A percentile compares a stretch with the other conserved stretches of the same genome.
These are phyloP conservation scores for Pseudomyrmex concolor DNA, from an alignment of 1,140 invertebrate species.

Conservation along the genomic window DNA sequence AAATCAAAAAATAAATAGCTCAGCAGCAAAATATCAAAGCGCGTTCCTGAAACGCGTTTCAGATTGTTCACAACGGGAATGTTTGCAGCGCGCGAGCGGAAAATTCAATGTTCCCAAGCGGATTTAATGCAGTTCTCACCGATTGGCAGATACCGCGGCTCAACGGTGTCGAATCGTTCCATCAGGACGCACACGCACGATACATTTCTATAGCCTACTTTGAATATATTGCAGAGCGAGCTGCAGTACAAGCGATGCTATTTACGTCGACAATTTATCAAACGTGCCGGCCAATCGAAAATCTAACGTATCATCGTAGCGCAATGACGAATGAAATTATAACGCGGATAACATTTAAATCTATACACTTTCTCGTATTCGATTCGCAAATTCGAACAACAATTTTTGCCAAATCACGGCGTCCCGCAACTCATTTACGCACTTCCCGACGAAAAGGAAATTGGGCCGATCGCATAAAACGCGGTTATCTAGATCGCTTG, in stretches of 20 bases:
- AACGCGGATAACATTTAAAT: slow-evolving; percentile 25
- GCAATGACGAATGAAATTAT: slow-evolving; percentile 56
- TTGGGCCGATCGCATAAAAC: slow-evolving; percentile 44
- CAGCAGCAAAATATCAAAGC: slow-evolving; percentile 10
- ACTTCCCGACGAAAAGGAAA: slow-evolving; percentile 27
- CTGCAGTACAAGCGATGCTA: slow-evolving; percentile 14
- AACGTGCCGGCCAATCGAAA: slow-evolving; percentile 42
- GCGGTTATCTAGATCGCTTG: slow-evolving; percentile 61
- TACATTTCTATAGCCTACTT: slow-evolving; percentile 58
- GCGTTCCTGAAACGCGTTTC: slow-evolving; percentile 12
- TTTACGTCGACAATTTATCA: slow-evolving; percentile 54
- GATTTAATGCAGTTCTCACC: slow-evolving; percentile 73
- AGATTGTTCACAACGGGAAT: slow-evolving; percentile 24
- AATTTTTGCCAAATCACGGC: background rate
- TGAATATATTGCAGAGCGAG: slow-evolving; percentile 61
- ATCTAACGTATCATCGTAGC: slow-evolving; percentile 55
- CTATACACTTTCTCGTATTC: background rate
- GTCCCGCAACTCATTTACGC: background rate
- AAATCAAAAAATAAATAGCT: background rate
- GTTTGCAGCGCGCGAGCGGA: slow-evolving; percentile 46
- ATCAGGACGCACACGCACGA: slow-evolving; percentile 59
- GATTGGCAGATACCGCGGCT: slow-evolving; percentile 72
- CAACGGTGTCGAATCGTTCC: slow-evolving; percentile 71
- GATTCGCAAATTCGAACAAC: background rate
- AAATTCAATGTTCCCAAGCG: slow-evolving; percentile 70